Base-by-base conservation (phyloP, 2,113 vertebrate genomes). In the Paracanthobrama guichenoti region DNA sequence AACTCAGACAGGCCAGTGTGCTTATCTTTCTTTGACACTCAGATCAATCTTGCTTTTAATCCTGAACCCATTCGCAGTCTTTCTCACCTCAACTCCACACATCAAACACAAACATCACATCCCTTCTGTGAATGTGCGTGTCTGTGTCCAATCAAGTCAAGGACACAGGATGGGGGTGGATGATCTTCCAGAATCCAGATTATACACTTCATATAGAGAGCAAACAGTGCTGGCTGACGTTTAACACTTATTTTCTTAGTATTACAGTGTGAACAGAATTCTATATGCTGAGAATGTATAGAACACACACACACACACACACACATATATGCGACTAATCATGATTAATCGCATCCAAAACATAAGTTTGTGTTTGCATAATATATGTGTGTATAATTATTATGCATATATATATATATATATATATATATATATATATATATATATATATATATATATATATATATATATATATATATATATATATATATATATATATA, bases 31-130 rank as follows among this genome's bases (percentile, higher is more conserved):
- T 66, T 86, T 84, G 85, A 91, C 90, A 89, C 82, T 87, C 82
- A 89, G 90, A 89, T 90, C 87, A 89, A 88, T 90, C 85, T 87
- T 78, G 64, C 87, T 53, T 76, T 86, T 89, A 87, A 90, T 82
- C 81, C 85, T 60, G 79, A 48, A 39, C 81, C 72, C 83, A 82
- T 67, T 79, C 88, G 77, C 79, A 81, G 83, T 72, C 62, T 81
- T 78, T 81, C 87, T 79, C 72, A 60, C 62, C 81, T 76, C 67
- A 66, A 60, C 53, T 18, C 67, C 67, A 66, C 83, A 88, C 86
- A 84, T 86, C 85, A 86, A 86, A 89, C 64, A 84, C 87, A 84
- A 71, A 79, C 80, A 69, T 73, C 85, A 60, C 71, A 46, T 67
- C 81, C 81, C 44, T 35, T 72, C 20, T 64, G 69, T 20, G 83